Base-by-base conservation (phyloP, 2,888 invertebrate species). In the Phyllotreta striolata region DNA sequence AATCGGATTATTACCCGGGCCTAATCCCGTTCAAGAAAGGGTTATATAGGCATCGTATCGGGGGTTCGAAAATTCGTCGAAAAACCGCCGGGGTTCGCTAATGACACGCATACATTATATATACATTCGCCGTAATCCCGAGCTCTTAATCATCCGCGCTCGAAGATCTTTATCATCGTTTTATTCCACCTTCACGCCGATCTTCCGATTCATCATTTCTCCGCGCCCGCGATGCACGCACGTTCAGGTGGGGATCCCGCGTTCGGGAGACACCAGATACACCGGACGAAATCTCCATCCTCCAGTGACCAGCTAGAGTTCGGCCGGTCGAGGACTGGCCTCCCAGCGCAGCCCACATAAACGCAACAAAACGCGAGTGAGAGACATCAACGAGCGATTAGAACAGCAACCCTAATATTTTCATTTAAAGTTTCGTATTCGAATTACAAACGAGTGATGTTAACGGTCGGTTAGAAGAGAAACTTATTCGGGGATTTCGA, bases 281-380 rank as follows among this genome's bases (percentile, higher is more conserved):
- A 68, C 71, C 70, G n/a, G n/a, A n/a, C n/a, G n/a, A n/a, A 24
- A 3, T 4, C 24, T 3, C 24, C 24, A 24, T 24, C 24, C 24
- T 72, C 13, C 77, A 78, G 78, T 78, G 75, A 77, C 78, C 77
- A 77, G 75, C 72, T 74, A 72, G 76, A 74, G 73, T 73, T 76
- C 76, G 72, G 70, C 70, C 74, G 70, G 72, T 74, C 56, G 73
- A 73, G 71, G 75, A 72, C 72, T 39, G 52, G 67, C 57, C 66
- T 24, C 34, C 10, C 35, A 44, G 46, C 37, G 52, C n/a, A 60
- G 12, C 60, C 52, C 55, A 13, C 6, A 58, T 14, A 10, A 37
- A 49, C 14, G 47, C 34, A 9, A 52, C 34, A 43, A 60, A 47
- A 52, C 57, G 52, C 44, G 59, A 55, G 57, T 44, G 41, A 39